Conservation (phyloP, 2,888 invertebrate species). For the Amphipoea lucens region DNA sequence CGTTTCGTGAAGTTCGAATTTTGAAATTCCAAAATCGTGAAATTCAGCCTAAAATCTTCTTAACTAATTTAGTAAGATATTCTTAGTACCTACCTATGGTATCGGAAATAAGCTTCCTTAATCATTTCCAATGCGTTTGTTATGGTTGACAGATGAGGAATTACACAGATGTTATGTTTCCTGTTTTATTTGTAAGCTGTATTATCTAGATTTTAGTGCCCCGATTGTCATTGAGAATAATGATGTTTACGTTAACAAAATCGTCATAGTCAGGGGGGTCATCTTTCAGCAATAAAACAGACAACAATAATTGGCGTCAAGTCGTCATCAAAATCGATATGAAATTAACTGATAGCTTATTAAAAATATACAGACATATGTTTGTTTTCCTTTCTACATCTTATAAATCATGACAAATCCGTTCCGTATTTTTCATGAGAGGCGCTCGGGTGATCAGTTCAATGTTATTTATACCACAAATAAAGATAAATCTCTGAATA, state of each 20-base stretch:
- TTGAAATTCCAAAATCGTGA: background rate
- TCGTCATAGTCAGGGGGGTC: conserved; percentile 14
- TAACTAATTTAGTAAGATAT: background rate
- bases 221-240: conserved; percentile 30
- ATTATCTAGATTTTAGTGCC: conserved; percentile 15
- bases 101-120: background rate
- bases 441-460: background rate
- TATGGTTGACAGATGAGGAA: background rate
- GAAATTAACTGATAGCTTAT: conserved; percentile 51
- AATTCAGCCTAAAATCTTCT: background rate
- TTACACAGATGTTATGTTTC: background rate
- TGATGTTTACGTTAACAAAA: conserved; percentile 48
- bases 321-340: conserved; percentile 23
- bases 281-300: conserved; percentile 10
- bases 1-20: background rate
- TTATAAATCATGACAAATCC: background rate
- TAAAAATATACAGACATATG: conserved; percentile 17
- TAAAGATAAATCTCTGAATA: background rate
- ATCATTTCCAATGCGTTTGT: background rate
- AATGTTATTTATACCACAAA: conserved; percentile 7
- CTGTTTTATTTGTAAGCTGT: background rate
- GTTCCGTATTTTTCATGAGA: conserved; percentile 18
- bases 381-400: conserved; percentile 41
- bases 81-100: background rate
- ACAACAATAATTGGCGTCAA: conserved; percentile 19